Evolutionary conservation across 2,888 invertebrate genomes (phyloP).

Genomic region (Conus canariensis): DNA sequence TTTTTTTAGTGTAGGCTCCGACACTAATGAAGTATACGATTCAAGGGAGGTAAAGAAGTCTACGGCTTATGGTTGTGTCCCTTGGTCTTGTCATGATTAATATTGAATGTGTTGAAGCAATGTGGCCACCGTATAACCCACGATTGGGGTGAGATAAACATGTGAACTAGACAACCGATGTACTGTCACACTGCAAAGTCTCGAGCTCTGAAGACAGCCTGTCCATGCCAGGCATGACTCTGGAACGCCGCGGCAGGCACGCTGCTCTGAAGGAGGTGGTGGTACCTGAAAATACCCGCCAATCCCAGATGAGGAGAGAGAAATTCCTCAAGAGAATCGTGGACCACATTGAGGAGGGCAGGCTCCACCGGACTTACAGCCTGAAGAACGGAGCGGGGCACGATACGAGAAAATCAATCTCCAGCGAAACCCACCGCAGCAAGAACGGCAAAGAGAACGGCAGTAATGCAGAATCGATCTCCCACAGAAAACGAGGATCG

Average conservation of each 20-base stretch:
- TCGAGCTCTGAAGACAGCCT: no score
- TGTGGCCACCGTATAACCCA: no score
- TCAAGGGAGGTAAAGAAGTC: not conserved
- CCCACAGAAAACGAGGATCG: not conserved
- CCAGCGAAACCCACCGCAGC: not conserved
- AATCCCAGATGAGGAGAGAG: not conserved
- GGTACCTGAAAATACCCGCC: not conserved
- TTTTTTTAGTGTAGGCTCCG: not conserved
- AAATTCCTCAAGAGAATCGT: constrained; percentile 16
- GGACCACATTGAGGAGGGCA: not conserved
- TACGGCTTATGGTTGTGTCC: no score
- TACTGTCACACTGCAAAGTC: no score
- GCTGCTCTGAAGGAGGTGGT: no score
- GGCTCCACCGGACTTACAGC: not conserved
- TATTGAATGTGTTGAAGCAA: no score
- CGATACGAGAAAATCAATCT: not conserved
- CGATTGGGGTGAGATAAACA: no score
- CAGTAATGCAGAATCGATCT: not conserved
- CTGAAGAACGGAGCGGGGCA: not conserved
- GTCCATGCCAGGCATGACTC: not conserved
- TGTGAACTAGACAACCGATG: no score
- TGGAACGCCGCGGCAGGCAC: not conserved
- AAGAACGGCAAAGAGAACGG: not conserved
- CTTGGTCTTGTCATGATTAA: no score
- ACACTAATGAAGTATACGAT: no score